phyloP scores from a whole-genome alignment of 37 sponge, comb jelly and placozoan species.

The Hexactinellida sp. region DNA sequence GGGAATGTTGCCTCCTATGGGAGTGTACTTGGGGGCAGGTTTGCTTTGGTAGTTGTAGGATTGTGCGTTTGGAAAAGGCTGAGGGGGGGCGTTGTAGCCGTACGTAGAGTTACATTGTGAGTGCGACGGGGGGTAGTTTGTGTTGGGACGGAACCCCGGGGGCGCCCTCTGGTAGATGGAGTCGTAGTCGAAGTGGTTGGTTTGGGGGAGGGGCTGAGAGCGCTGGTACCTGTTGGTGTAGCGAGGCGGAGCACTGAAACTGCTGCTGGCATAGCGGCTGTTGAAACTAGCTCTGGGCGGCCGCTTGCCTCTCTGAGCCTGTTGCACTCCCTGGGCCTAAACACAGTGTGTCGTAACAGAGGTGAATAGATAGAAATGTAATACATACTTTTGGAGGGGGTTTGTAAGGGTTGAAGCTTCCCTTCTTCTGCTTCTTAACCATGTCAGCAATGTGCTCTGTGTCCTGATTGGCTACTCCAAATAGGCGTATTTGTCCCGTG shows the following conservation, averaged over 20 bases:
- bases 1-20: not conserved
- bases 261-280: not conserved
- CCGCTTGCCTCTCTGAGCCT: not conserved
- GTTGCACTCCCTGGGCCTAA: not conserved
- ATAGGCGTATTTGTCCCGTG: not conserved
- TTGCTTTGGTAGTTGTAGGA: not conserved
- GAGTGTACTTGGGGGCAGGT: not conserved
- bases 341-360: no score
- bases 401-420: slow-evolving; percentile 12
- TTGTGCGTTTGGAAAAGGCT: not conserved
- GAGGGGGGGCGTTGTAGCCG: not conserved
- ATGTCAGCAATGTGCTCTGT: slow-evolving; percentile 1
- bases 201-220: not conserved
- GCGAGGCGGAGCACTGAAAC: not conserved
- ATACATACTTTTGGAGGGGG: not conserved
- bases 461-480: slow-evolving; percentile 15
- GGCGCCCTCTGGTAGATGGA: not conserved
- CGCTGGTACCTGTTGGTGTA: not conserved
- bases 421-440: slow-evolving; percentile 17
- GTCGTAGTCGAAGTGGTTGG: not conserved
- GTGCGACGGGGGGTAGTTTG: not conserved
- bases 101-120: not conserved
- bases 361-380: no score
- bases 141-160: not conserved
- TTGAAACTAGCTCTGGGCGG: not conserved